These are phyloP conservation scores for Aotus griseimembra DNA, from an alignment of 2,797 vertebrate species.

Conservation along the genomic window DNA sequence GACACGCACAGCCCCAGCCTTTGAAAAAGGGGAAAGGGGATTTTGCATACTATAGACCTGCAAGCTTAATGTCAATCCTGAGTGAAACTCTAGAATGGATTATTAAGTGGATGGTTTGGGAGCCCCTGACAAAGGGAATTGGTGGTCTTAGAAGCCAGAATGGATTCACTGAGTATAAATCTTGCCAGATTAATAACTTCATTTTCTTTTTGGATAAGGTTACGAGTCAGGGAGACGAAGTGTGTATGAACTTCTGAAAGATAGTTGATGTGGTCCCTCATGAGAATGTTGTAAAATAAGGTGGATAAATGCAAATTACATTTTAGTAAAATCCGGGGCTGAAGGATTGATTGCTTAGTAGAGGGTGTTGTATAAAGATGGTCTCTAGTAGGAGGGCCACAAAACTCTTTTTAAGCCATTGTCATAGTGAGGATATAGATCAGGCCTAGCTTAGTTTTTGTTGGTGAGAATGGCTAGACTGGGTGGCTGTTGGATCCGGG, in stretches of 20 bases:
- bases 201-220: slow-evolving; percentile 5
- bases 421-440: not conserved
- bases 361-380: not conserved
- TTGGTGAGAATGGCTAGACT: not conserved
- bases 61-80: slow-evolving; percentile 4
- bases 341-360: not conserved
- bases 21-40: not conserved
- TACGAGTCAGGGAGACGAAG: not conserved
- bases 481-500: not conserved
- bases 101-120: not conserved
- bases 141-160: not conserved
- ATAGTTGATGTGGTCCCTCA: not conserved
- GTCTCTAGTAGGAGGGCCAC: not conserved
- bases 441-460: not conserved
- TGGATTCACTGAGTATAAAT: not conserved
- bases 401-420: not conserved
- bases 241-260: not conserved
- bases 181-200: slow-evolving; percentile 26
- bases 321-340: not conserved
- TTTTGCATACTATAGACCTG: not conserved
- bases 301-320: not conserved
- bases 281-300: not conserved
- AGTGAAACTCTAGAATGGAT: slow-evolving; percentile 39
- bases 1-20: not conserved
- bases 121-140: not conserved